Evolutionary conservation across 2,113 vertebrate species (phyloP).

Genomic region (Chitala chitala): DNA sequence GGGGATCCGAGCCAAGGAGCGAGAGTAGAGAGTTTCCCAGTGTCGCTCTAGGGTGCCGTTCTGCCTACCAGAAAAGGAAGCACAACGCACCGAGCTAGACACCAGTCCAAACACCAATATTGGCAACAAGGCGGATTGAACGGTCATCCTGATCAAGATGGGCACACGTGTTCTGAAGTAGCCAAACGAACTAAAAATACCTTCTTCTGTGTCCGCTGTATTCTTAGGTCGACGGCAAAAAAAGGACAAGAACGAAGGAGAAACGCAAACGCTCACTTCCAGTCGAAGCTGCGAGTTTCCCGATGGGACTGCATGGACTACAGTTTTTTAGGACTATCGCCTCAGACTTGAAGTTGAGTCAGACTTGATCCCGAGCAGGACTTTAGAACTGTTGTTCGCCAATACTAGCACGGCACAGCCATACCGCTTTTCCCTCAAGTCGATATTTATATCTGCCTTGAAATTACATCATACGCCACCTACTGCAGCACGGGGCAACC

Average conservation of each 20-base stretch:
- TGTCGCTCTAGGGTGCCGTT: conserved; percentile 69
- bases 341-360: conserved; percentile 38
- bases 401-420: conserved; percentile 64
- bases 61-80: conserved; percentile 48
- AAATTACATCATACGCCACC: conserved; percentile 64
- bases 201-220: conserved; percentile 46
- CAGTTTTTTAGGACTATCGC: conserved; percentile 23
- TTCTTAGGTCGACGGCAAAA: conserved; percentile 49
- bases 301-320: conserved; percentile 49
- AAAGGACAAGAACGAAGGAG: conserved; percentile 37
- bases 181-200: conserved; percentile 56
- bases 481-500: conserved; percentile 56
- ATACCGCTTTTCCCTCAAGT: conserved; percentile 55
- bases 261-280: conserved; percentile 54
- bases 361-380: conserved; percentile 56
- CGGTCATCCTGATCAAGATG: conserved; percentile 69
- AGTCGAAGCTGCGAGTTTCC: conserved; percentile 48
- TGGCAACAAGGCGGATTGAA: conserved; percentile 68
- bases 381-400: conserved; percentile 57
- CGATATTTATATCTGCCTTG: conserved; percentile 71
- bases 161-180: conserved; percentile 49
- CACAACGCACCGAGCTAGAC: conserved; percentile 60
- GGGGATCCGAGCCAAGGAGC: conserved; percentile 78
- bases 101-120: conserved; percentile 74
- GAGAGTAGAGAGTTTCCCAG: conserved; percentile 83